Base-by-base conservation (phyloP, 1,140 invertebrate genomes). In the Drosophila pandora region DNA sequence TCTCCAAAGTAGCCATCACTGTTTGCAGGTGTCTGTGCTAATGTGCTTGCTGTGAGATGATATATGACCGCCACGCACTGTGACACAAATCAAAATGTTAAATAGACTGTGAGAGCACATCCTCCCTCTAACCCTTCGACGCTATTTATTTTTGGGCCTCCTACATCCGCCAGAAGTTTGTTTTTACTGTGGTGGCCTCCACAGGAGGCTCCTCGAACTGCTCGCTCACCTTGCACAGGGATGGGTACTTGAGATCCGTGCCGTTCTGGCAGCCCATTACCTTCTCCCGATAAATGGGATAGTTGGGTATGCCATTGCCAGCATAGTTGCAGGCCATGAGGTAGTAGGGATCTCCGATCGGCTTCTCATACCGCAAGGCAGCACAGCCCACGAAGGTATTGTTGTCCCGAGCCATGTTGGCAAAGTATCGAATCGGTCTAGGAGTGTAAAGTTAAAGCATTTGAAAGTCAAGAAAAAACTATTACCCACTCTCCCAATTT, bases 1-100 rank as follows among this genome's bases (percentile, higher is more conserved):
- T n/a, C 32, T 34, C 32, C 32, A 30, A 30, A 8, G 1, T 23
- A 28, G 5, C 25, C 60, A 67, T 32, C 63, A 50, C 63, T 67
- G 34, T 13, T 34, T 67, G 39, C 58, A 71, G 62, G 59, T 59
- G 74, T 68, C 65, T 68, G 70, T 75, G 64, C 78, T 76, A 84
- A 84, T 50, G 48, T 70, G 48, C 28, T 53, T 67, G 48, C 39
- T 32, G 55, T 43, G 53, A 61, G 67, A 87, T 87, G 82, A 88
- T 87, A 88, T 87, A 88, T 88, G 83, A 62, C 52, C 59, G 48
- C 68, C 64, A 60, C 56, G 67, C 72, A 60, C 34, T 67, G 67
- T 54, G 57, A 71, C 78, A 82, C 70, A 87, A 82, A 87, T 87
- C 83, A 88, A 83, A 82, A 75, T 75, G 78, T 81, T 87, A 87